Evolutionary conservation across 2,797 vertebrate species (phyloP).

Genomic region (Danio kyathit): DNA sequence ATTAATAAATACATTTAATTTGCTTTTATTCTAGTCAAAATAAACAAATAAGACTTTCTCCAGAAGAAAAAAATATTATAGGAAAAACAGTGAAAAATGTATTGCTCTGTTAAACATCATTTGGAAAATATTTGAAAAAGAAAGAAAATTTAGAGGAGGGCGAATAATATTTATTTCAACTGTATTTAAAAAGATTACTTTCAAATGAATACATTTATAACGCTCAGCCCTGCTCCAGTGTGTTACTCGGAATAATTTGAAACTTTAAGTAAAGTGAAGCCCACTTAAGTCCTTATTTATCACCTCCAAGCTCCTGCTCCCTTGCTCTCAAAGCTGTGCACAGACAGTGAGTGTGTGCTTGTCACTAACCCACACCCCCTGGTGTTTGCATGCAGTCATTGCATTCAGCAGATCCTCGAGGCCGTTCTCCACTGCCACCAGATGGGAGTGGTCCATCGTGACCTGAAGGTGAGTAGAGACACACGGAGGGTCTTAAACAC

Average conservation of each 20-base stretch:
- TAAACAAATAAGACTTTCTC: too few species aligned
- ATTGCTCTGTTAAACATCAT: too few species aligned
- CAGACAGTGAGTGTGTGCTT: constrained; percentile 84
- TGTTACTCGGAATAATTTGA: neutral
- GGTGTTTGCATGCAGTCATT: constrained; percentile 99
- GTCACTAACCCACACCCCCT: constrained; percentile 91
- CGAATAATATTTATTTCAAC: too few species aligned
- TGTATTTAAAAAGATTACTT: too few species aligned
- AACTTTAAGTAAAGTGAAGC: neutral
- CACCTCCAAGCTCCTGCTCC: constrained; percentile 37
- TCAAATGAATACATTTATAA: neutral
- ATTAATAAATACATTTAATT: too few species aligned
- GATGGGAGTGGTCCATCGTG: constrained; percentile 97
- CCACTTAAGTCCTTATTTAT: neutral
- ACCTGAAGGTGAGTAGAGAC: constrained; percentile 93
- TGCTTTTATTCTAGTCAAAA: too few species aligned
- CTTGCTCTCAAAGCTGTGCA: constrained; percentile 77
- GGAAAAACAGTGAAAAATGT: too few species aligned
- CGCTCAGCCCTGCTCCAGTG: neutral
- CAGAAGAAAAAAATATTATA: too few species aligned
- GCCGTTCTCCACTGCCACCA: constrained; percentile 98
- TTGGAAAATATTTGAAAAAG: too few species aligned
- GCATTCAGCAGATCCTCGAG: constrained; percentile 99
- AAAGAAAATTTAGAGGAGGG: too few species aligned
- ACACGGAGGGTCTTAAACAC: constrained; percentile 62